phyloP scores from a whole-genome alignment of 2,113 vertebrate species.

The Plotosus lineatus region DNA sequence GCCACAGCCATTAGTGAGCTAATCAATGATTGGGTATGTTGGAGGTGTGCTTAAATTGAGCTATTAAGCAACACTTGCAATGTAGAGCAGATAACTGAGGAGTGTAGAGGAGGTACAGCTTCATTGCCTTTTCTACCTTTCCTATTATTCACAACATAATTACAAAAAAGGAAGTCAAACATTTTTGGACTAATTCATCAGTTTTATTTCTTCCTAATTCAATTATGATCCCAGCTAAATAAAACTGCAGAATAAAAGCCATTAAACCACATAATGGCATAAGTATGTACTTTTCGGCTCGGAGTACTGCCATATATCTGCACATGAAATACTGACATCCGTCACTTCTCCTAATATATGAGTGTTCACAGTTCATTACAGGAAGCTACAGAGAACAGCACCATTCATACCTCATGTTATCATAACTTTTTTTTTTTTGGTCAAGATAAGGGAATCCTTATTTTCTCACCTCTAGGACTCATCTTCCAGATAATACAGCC shows the following conservation, averaged over 20 bases:
- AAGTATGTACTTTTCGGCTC: neutral
- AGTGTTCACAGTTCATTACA: slow-evolving; percentile 30
- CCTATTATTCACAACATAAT: slow-evolving; percentile 54
- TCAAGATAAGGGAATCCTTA: slow-evolving; percentile 37
- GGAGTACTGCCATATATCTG: neutral
- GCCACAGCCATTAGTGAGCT: slow-evolving; percentile 3
- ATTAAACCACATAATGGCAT: too few species aligned
- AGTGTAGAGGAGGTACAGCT: slow-evolving; percentile 62
- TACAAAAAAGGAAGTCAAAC: slow-evolving; percentile 23
- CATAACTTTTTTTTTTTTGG: slow-evolving; percentile 33
- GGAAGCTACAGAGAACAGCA: neutral
- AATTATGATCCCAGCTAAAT: slow-evolving; percentile 46
- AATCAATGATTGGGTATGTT: slow-evolving; percentile 31
- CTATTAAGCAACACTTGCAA: slow-evolving; percentile 56
- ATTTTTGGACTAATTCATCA: too few species aligned
- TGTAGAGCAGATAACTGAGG: slow-evolving; percentile 69
- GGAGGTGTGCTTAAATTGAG: slow-evolving; percentile 33
- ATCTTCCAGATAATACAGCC: slow-evolving; percentile 33
- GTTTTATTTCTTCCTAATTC: slow-evolving; percentile 55
- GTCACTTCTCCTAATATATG: neutral
- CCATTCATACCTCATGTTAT: neutral
- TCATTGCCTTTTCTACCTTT: slow-evolving; percentile 57
- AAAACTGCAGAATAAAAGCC: neutral
- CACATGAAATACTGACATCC: neutral
- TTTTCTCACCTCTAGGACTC: slow-evolving; percentile 31